phyloP scores from a whole-genome alignment of 2,888 invertebrate genomes.

The Synanthedon andrenaeformis region DNA sequence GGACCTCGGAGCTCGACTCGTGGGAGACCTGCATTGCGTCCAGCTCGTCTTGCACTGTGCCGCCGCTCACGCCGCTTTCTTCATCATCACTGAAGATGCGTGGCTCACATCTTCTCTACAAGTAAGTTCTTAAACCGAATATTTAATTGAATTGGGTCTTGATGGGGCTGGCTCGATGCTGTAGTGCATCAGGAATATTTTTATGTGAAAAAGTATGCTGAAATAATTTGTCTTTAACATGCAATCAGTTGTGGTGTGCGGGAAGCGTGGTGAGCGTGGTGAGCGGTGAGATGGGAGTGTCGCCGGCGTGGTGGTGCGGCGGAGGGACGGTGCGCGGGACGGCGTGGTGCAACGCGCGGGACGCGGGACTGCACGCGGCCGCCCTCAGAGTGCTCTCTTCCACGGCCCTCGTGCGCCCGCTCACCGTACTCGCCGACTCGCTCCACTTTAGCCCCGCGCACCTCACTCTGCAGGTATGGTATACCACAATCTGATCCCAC shows the following conservation, averaged over 20 bases:
- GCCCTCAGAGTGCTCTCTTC: conserved; percentile 29
- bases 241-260: too few relatives aligned
- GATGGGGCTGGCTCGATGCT: not conserved
- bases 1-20: conserved; percentile 43
- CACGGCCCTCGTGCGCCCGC: conserved; percentile 28
- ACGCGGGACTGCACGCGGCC: conserved; percentile 25
- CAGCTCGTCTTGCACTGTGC: conserved; percentile 24
- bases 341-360: conserved; percentile 24
- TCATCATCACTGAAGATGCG: conserved; percentile 40
- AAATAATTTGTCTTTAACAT: too few relatives aligned
- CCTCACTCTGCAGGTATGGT: conserved; percentile 28
- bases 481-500: not conserved
- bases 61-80: conserved; percentile 33
- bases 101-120: conserved; percentile 34
- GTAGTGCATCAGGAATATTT: too few relatives aligned
- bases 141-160: not conserved
- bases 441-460: conserved; percentile 28
- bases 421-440: conserved; percentile 40
- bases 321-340: conserved; percentile 23
- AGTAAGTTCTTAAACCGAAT: conserved; percentile 14
- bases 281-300: conserved; percentile 5
- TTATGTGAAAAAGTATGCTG: too few relatives aligned
- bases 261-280: too few relatives aligned
- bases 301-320: conserved; percentile 34
- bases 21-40: conserved; percentile 38